Evolutionary conservation across 92 coral and sea anemone genomes (phyloP).

Genomic region (Zoanthus solanderi): DNA sequence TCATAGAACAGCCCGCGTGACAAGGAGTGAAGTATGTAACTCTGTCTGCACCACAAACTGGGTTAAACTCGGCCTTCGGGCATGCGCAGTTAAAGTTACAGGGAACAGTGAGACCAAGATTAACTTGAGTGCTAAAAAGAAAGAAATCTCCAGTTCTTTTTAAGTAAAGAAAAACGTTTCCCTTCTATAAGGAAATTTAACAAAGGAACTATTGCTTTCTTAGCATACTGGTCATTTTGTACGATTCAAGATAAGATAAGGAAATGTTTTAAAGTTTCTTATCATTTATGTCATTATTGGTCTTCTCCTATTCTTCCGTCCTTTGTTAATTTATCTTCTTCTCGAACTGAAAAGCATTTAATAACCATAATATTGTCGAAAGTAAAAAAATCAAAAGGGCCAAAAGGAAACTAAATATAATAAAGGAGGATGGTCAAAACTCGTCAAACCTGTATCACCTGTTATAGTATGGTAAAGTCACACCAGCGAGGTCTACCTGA

Average conservation of each 20-base stretch:
- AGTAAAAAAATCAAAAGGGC: no score
- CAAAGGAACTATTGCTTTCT: no score
- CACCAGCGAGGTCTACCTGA: constrained; percentile 74
- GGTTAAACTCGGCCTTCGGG: constrained; percentile 75
- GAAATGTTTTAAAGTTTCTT: no score
- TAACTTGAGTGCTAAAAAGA: constrained; percentile 27
- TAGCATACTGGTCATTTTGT: no score
- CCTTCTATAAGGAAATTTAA: no score
- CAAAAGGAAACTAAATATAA: not conserved
- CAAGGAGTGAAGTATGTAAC: constrained; percentile 85
- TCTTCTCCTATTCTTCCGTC: no score
- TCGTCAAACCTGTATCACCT: constrained; percentile 42
- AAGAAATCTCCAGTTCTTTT: not conserved
- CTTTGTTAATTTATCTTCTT: no score
- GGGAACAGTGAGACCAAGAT: constrained; percentile 38
- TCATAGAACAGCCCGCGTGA: constrained; percentile 83
- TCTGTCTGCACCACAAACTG: constrained; percentile 84
- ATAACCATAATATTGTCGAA: no score
- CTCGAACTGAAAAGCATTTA: no score
- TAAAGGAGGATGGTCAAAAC: not conserved
- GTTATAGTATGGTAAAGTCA: constrained; percentile 71
- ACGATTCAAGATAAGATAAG: no score
- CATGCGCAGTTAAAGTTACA: constrained; percentile 88
- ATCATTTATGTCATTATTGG: no score
- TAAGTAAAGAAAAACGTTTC: no score